Percentiles rank a stretch among this genome's conserved stretches.
Evolutionary conservation across 2,797 vertebrate species (phyloP).

Genomic region (Emys orbicularis): DNA sequence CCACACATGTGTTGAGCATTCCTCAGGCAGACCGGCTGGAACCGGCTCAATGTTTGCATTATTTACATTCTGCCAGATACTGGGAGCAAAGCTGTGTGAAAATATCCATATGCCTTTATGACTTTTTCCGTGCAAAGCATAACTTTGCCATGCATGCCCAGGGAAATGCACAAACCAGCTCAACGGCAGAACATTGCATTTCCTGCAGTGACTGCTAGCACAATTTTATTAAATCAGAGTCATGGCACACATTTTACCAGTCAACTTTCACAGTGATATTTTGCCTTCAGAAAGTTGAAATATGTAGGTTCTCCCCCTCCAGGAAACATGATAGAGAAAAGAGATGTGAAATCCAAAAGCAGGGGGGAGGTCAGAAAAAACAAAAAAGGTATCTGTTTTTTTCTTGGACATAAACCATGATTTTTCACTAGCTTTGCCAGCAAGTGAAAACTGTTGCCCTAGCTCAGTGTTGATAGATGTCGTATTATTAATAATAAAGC

Average conservation of each 20-base stretch:
- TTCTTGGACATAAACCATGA: not conserved
- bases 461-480: not conserved
- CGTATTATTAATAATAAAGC: not conserved
- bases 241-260: not conserved
- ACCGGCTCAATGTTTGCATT: not conserved
- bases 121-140: not conserved
- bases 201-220: not conserved
- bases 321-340: not conserved
- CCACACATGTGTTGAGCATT: not conserved
- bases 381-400: rapidly evolving
- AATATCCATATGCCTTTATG: not conserved
- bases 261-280: not conserved
- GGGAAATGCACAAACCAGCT: not conserved
- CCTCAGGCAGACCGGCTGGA: not conserved
- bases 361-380: not conserved
- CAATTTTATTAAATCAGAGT: not conserved
- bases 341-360: not conserved
- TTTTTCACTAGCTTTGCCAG: not conserved
- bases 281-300: not conserved
- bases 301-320: not conserved
- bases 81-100: not conserved
- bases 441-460: not conserved
- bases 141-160: not conserved
- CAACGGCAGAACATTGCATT: not conserved
- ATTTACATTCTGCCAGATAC: not conserved